Evolutionary conservation across 2,113 vertebrate species (phyloP), one percentile per base, ranked within the genome.

Genomic region (Triplophysa tibetana): DNA sequence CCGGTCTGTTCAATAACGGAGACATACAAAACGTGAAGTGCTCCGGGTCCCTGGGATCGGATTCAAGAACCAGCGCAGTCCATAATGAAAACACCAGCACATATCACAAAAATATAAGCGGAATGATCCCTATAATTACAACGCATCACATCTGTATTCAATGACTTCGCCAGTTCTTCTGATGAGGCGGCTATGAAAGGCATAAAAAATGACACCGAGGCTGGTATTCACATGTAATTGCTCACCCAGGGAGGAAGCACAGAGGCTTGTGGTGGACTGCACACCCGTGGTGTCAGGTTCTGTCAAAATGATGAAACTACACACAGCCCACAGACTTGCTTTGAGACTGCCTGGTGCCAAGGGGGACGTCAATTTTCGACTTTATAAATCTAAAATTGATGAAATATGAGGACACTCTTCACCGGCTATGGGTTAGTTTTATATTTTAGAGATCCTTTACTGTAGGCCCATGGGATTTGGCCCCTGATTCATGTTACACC

Each of bases 301-400:
- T 88, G 92, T 91, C 91, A 89, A 86, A 75, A 90, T 90, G 89
- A 93, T 91, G 90, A 92, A 90, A 88, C 85, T 89, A 85, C 85
- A 73, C 66, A 29, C 69, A 85, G 86, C 78, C 85, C 85, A 77
- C 23, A 13, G 85, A 81, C 83, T 73, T 83, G 87, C 83, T 82
- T 82, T 43, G 84, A 87, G 88, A 87, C 88, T 87, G n/a, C 66
- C 14, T 50, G 45, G 14, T 79, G 81, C 87, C 84, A 85, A 88
- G 88, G 84, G 86, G 84, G 85, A 85, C 14, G 80, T 87, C 87
- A 86, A 87, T 89, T 89, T 89, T 82, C 9, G 78, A 83, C 86
- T 91, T 87, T 81, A 82, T 84, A 83, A 89, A 89, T 89, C 82
- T 82, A 81, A 87, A 90, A 89, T 76, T 86, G 82, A 89, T 90